Conservation (phyloP, 2,797 vertebrate species). For the Hapalemur alaotrensis region DNA sequence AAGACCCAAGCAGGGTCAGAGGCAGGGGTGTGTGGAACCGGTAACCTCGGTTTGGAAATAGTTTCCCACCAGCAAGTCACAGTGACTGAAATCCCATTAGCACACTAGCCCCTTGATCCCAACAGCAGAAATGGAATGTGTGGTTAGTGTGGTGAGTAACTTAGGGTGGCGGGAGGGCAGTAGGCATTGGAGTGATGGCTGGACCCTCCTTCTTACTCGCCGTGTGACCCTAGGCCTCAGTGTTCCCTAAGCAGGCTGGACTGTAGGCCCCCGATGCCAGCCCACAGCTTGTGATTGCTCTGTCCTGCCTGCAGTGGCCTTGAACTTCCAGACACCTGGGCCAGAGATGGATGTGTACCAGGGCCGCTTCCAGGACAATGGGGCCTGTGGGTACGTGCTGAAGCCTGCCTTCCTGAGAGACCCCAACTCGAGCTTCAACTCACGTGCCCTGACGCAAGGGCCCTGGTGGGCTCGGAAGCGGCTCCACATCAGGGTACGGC, state of each 20-base stretch:
- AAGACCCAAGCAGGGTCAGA: not conserved
- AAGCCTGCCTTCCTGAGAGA: constrained; percentile 93
- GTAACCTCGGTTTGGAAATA: not conserved
- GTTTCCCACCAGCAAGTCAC: not conserved
- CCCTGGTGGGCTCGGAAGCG: constrained; percentile 89
- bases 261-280: not conserved
- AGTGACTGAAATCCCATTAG: not conserved
- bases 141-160: not conserved
- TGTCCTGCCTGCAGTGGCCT: constrained; percentile 88
- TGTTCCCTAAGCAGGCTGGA: not conserved
- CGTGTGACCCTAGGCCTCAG: not conserved
- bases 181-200: not conserved
- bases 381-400: constrained; percentile 92
- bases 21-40: not conserved
- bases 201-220: not conserved
- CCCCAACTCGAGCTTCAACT: constrained; percentile 88
- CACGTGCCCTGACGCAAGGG: constrained; percentile 85
- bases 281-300: not conserved
- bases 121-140: accelerated
- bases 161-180: not conserved
- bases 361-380: constrained; percentile 93
- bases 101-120: not conserved
- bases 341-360: constrained; percentile 97
- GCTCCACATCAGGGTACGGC: constrained; percentile 66
- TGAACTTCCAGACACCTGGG: constrained; percentile 96